Evolutionary conservation across 2,888 invertebrate species (phyloP), one percentile per base, ranked within the genome.

Genomic region (Gisinianus flammeolus): DNA sequence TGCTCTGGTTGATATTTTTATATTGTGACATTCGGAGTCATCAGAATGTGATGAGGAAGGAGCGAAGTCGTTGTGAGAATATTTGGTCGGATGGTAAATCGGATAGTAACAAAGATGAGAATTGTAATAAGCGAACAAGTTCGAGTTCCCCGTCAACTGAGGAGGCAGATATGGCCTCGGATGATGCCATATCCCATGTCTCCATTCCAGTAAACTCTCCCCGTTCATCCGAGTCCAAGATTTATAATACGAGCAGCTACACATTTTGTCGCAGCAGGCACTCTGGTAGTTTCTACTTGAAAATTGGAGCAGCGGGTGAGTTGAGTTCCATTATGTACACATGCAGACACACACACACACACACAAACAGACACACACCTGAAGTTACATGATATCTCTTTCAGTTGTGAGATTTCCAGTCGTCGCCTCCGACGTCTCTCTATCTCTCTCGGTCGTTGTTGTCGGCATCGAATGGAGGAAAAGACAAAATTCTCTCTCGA

Each of bases 271-370:
- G 90, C 64, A 92, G 92, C 75, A 87, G 92, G 81, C 92, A 93
- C 87, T 91, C 91, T 24, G 92, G 91, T 35, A 92, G 92, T 85
- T 91, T 93, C 86, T 93, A 92, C 86, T 88, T 93, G 26, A 93
- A 93, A 88, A 87, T 92, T 83, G 93, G 93, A 72, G 92, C 93
- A 76, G 91, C 92, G 85, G 91, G 92, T 91, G 88, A 87, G 86
- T 81, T 72, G 58, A 22, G 31, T 26, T 62, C 28, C 24, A 12
- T 67, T 74, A 22, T 22, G 2, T 54, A 31, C 68, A 12, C 66
- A 28, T 16, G 28, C 30, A 6, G 30, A 19, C 66, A 22, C 5
- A 19, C 31, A 5, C 28, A 4, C 66, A 10, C 66, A 12, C n/a
- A n/a, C n/a, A n/a, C n/a, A n/a, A n/a, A n/a, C n/a, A n/a, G n/a